Evolutionary conservation across 2,113 vertebrate species (phyloP), one percentile per base, ranked within the genome.

Genomic region (Hypocryptadius cinnamomeus): DNA sequence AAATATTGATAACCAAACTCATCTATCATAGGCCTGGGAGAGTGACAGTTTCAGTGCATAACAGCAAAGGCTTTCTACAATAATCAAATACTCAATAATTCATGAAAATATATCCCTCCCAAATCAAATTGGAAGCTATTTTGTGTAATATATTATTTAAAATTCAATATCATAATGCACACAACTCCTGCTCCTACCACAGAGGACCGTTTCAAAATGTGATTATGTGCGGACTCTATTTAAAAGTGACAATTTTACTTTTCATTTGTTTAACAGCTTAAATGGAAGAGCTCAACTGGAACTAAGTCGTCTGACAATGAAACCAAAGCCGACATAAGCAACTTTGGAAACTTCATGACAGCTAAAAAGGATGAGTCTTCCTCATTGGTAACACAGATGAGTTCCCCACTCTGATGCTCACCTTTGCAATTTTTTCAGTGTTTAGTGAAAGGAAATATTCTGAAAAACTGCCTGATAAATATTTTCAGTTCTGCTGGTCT

Each of bases 121-220:
- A 97, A 97, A 98, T 98, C 97, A 98, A 97, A 97, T 96, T 98
- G 97, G 97, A 98, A 97, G 96, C 96, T 97, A 97, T 98, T 98
- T 97, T 94, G 87, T 97, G 96, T 97, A 97, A 98, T 98, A 97
- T 98, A 98, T 98, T 98, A 98, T 98, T 98, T 98, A 98, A 98
- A 98, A 98, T 98, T 98, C 97, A 97, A 97, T 98, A 98, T 98
- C 96, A 96, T 97, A 97, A 97, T 96, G 95, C 98, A 97, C 93
- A 98, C 97, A 96, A 96, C 93, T 97, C 90, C 95, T 93, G 87
- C 96, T 96, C 92, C 96, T 80, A 96, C 96, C 94, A 93, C 96
- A 44, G 85, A 97, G 95, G 93, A 89, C 89, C 94, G 37, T 97
- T 98, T 97, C 96, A 90, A 96, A 97, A 97, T 96, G 94, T 91